These are phyloP conservation scores for Pelochelys cantorii DNA, from an alignment of 2,797 vertebrate species.

Conservation along the genomic window DNA sequence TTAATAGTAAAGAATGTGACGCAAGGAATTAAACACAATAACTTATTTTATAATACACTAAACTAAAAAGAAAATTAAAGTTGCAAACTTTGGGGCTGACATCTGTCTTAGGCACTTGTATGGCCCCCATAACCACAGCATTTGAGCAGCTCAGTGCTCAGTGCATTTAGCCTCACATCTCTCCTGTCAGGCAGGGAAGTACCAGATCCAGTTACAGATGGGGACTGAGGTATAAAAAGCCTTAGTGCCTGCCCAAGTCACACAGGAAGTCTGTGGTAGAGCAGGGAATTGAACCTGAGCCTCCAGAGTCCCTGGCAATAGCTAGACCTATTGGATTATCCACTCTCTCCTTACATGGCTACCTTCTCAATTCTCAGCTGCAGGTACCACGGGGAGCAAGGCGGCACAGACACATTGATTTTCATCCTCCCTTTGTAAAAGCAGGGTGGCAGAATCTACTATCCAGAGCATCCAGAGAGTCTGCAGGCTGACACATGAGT, in stretches of 20 bases:
- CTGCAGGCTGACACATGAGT: background rate
- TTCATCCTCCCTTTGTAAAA: background rate
- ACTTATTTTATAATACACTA: background rate
- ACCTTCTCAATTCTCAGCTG: background rate
- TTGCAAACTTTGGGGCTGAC: background rate
- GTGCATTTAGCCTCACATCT: background rate
- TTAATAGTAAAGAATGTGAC: background rate
- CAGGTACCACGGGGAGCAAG: background rate
- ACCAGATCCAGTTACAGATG: background rate
- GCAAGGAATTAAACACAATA: background rate
- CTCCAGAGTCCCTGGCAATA: background rate
- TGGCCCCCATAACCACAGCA: background rate
- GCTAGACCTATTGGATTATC: background rate
- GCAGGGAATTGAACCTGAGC: background rate
- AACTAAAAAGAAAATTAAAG: background rate
- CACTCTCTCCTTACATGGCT: background rate
- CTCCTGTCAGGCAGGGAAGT: background rate
- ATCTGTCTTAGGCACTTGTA: background rate
- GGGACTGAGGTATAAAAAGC: background rate
- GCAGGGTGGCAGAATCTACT: background rate
- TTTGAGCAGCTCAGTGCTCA: background rate
- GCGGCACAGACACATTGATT: background rate
- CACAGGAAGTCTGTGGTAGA: accelerated
- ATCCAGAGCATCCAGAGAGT: background rate
- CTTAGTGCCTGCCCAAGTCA: background rate